These are phyloP conservation scores for Hypsopygia costalis DNA, from an alignment of 2,888 invertebrate genomes.

Conservation along the genomic window DNA sequence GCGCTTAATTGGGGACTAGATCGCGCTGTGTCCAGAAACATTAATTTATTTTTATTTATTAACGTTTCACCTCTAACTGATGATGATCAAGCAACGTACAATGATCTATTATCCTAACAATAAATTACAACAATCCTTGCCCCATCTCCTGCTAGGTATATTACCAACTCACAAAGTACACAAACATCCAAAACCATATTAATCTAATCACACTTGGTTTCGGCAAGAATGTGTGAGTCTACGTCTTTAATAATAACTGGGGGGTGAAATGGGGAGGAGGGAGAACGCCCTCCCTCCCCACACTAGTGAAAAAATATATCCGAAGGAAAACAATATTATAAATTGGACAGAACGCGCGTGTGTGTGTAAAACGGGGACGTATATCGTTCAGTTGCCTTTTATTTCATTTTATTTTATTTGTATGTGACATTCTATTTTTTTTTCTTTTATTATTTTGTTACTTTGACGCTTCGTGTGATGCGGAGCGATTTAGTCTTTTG, in stretches of 20 bases:
- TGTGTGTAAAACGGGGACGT: constrained; percentile 49
- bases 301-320: constrained; percentile 80
- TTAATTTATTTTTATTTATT: no score
- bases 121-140: not conserved
- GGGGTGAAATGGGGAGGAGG: constrained; percentile 33
- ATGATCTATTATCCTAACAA: constrained; percentile 3
- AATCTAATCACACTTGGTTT: constrained; percentile 77
- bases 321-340: constrained; percentile 80
- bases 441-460: constrained; percentile 56
- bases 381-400: constrained; percentile 58
- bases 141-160: constrained; percentile 19
- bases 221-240: constrained; percentile 76
- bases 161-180: constrained; percentile 20
- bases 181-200: constrained; percentile 58
- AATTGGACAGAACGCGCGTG: constrained; percentile 62
- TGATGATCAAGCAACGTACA: not conserved
- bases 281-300: constrained; percentile 35
- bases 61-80: not conserved
- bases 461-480: constrained; percentile 5
- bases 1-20: no score
- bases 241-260: constrained; percentile 80
- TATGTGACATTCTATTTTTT: constrained; percentile 62
- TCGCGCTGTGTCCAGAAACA: no score
- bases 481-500: constrained; percentile 1
- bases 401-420: constrained; percentile 73